Evolutionary conservation across 2,888 invertebrate species (phyloP).

Genomic region (Dryomyza anilis): DNA sequence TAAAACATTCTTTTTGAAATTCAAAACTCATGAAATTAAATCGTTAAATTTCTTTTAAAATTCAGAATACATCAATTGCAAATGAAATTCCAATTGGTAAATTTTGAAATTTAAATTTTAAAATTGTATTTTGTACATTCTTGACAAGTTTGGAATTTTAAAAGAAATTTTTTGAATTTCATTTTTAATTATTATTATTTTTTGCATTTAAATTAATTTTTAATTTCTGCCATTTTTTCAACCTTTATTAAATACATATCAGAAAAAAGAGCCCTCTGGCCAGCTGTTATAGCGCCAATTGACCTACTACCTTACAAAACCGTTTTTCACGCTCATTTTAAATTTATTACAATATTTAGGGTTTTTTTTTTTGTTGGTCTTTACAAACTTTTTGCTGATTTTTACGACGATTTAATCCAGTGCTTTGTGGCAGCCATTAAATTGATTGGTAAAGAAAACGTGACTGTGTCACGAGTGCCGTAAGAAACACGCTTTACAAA

Average conservation of each 20-base stretch:
- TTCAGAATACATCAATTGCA: too few species aligned
- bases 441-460: slow-evolving; percentile 23
- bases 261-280: too few species aligned
- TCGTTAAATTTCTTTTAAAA: too few species aligned
- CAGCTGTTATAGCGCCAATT: too few species aligned
- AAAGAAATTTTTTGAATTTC: too few species aligned
- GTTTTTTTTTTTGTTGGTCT: not conserved
- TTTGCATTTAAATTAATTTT: not conserved
- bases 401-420: not conserved
- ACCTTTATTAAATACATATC: too few species aligned
- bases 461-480: slow-evolving; percentile 19
- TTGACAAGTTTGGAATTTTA: too few species aligned
- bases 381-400: not conserved
- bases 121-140: too few species aligned
- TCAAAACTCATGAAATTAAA: too few species aligned
- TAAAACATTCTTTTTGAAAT: too few species aligned
- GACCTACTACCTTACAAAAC: not conserved
- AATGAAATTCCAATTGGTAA: too few species aligned
- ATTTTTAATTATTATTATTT: not conserved
- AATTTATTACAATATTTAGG: not conserved
- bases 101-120: too few species aligned
- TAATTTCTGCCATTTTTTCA: not conserved
- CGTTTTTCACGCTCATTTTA: not conserved
- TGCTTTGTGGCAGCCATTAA: slow-evolving; percentile 8
- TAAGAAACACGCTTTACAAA: not conserved